These are phyloP conservation scores for Priocnemis perturbator DNA, from an alignment of 2,888 invertebrate genomes.

Conservation along the genomic window DNA sequence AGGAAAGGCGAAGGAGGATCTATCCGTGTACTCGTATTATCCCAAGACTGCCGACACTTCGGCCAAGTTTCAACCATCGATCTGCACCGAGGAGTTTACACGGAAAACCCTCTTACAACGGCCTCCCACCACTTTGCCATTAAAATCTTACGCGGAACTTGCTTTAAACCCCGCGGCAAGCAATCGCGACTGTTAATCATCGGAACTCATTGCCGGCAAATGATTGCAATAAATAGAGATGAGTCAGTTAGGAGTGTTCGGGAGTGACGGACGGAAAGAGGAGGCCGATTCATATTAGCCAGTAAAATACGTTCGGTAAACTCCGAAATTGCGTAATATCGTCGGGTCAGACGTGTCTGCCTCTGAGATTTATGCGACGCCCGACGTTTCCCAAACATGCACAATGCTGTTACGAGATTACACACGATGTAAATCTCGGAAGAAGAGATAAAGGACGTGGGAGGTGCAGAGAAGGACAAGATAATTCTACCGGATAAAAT, in stretches of 20 bases:
- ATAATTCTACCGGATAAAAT: too few species aligned
- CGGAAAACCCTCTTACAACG: conserved; percentile 31
- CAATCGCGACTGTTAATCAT: background rate
- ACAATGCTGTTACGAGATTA: too few species aligned
- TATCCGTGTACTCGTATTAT: conserved; percentile 56
- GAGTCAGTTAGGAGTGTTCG: too few species aligned
- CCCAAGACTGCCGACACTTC: conserved; percentile 46
- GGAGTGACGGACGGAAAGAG: background rate
- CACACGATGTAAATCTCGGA: too few species aligned
- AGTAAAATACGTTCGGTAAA: background rate
- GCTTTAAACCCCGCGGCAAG: background rate
- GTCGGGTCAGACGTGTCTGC: too few species aligned
- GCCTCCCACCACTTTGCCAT: conserved; percentile 23
- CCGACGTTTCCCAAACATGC: too few species aligned
- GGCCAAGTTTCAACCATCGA: conserved; percentile 56
- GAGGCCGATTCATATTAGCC: too few species aligned
- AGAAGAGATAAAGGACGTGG: too few species aligned
- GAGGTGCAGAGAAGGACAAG: background rate
- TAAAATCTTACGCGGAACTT: conserved; percentile 29
- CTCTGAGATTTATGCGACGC: too few species aligned
- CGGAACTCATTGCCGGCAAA: background rate
- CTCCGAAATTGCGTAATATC: background rate
- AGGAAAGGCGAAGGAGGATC: conserved; percentile 30
- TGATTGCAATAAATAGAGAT: background rate
- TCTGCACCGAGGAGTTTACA: conserved; percentile 40